Percentiles rank a stretch among this genome's conserved stretches.
These are phyloP conservation scores for Drosophila prostipennis DNA, from an alignment of 2,888 invertebrate genomes.

Conservation along the genomic window DNA sequence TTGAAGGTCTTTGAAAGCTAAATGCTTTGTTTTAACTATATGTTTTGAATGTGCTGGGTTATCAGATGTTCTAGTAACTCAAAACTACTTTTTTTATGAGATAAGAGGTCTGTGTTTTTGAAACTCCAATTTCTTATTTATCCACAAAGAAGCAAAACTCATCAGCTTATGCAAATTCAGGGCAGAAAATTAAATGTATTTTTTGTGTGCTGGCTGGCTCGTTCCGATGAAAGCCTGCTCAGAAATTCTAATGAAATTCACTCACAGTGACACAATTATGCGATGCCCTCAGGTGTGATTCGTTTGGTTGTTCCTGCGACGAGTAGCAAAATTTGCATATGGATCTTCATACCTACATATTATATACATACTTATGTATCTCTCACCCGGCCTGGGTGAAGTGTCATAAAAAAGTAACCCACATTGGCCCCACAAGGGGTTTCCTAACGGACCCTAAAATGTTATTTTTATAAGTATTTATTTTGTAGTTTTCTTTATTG, in stretches of 20 bases:
- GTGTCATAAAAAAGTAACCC: constrained; percentile 64
- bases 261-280: constrained; percentile 72
- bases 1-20: not conserved
- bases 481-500: constrained; percentile 55
- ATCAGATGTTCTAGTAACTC: not conserved
- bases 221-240: constrained; percentile 41
- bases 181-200: constrained; percentile 45
- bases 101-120: too few species aligned
- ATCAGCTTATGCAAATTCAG: constrained; percentile 42
- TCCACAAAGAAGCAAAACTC: constrained; percentile 16
- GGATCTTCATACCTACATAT: constrained; percentile 30
- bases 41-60: not conserved
- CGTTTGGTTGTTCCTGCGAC: constrained; percentile 10
- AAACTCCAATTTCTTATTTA: constrained; percentile 9
- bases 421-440: constrained; percentile 59
- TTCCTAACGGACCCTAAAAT: constrained; percentile 72
- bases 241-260: constrained; percentile 70
- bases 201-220: constrained; percentile 4
- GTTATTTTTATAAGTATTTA: constrained; percentile 74
- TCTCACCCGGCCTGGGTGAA: constrained; percentile 36
- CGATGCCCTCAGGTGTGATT: constrained; percentile 71
- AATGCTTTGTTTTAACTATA: not conserved
- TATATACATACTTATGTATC: not conserved
- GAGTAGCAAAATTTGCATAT: constrained; percentile 39
- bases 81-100: not conserved